phyloP scores from a whole-genome alignment of 2,113 vertebrate genomes.

The Bungarus multicinctus region DNA sequence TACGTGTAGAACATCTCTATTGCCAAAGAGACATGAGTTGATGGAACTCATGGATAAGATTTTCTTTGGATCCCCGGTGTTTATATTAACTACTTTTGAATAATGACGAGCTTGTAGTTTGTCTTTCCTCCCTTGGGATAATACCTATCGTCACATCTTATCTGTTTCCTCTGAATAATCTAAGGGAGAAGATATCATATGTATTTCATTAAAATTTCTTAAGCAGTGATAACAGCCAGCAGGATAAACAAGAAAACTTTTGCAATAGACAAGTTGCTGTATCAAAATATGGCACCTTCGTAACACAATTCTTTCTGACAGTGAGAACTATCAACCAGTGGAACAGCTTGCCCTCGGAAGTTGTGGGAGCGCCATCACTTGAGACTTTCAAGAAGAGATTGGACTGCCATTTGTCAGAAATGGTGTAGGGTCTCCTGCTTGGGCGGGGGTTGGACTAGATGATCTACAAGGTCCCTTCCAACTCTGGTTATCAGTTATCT shows the following conservation, averaged over 20 bases:
- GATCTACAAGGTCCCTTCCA: no score
- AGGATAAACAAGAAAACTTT: background rate
- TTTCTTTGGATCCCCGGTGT: background rate
- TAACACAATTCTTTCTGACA: no score
- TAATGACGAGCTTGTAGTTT: background rate
- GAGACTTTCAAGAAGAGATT: no score
- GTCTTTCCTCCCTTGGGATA: background rate
- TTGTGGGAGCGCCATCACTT: no score
- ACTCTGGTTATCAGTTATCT: no score
- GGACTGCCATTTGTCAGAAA: no score
- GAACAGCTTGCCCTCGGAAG: no score
- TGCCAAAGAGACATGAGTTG: background rate
- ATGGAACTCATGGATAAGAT: background rate
- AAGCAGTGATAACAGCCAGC: background rate
- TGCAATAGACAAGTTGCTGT: background rate
- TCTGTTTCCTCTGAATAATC: background rate
- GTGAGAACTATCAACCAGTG: no score
- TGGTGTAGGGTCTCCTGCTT: no score
- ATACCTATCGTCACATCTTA: background rate
- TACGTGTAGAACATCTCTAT: background rate
- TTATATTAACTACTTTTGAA: background rate
- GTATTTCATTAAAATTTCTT: background rate
- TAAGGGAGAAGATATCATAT: background rate
- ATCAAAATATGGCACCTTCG: background rate
- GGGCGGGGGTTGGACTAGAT: no score